These are phyloP conservation scores for Noctua fimbriata DNA, from an alignment of 2,888 invertebrate genomes.

Conservation along the genomic window DNA sequence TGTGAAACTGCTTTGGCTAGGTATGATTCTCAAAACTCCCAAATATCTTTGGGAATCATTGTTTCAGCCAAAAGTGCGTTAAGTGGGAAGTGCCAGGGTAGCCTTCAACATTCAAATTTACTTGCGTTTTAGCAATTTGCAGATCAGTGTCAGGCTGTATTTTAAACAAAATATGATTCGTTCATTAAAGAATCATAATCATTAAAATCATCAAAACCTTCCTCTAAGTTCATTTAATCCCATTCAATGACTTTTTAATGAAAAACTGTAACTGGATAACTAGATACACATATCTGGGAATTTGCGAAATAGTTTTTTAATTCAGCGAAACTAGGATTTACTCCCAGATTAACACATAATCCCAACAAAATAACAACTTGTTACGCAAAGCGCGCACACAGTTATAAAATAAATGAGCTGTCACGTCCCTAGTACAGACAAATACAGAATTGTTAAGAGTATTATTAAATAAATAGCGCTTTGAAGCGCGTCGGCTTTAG, in stretches of 20 bases:
- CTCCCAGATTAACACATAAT: not conserved
- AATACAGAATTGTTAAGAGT: slow-evolving; percentile 60
- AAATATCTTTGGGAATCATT: too few relatives aligned
- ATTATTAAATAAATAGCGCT: slow-evolving; percentile 60
- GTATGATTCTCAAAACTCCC: too few relatives aligned
- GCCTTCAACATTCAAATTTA: too few relatives aligned
- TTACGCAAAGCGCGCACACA: slow-evolving; percentile 5
- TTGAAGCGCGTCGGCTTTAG: slow-evolving; percentile 60
- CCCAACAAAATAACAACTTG: not conserved
- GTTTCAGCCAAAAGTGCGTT: too few relatives aligned
- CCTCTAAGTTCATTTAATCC: too few relatives aligned
- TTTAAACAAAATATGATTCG: too few relatives aligned
- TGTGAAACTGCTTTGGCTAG: not conserved
- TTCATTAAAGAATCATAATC: too few relatives aligned
- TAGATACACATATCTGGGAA: not conserved
- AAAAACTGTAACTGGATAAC: not conserved
- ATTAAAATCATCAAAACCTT: too few relatives aligned
- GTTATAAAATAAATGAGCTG: slow-evolving; percentile 49
- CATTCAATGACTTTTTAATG: too few relatives aligned
- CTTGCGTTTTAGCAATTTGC: too few relatives aligned
- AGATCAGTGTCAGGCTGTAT: too few relatives aligned
- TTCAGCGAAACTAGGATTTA: not conserved
- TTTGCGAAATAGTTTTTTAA: not conserved
- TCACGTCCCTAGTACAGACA: slow-evolving; percentile 55
- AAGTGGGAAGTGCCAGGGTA: too few relatives aligned